These are phyloP conservation scores for Xiphorhynchus erythropygius DNA, from an alignment of 2,797 vertebrate species.

Conservation along the genomic window DNA sequence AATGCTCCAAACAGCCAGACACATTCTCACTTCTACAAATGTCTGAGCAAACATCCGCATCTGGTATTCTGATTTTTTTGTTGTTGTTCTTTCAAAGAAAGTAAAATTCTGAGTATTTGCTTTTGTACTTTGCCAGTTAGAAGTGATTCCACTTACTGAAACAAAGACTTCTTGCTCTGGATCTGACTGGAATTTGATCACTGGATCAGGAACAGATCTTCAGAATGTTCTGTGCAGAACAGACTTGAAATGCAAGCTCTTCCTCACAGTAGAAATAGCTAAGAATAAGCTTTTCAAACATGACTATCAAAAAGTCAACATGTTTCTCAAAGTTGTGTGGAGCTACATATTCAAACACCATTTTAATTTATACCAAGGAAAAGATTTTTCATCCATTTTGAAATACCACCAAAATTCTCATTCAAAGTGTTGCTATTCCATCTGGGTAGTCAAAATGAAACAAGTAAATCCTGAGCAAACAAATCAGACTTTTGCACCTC, in stretches of 20 bases:
- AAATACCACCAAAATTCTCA: conserved; percentile 2
- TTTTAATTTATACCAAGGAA: not conserved
- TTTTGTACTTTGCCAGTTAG: conserved; percentile 19
- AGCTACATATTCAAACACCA: not conserved
- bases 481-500: conserved; percentile 57
- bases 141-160: not conserved
- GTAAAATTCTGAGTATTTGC: conserved; percentile 52
- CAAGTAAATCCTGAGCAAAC: conserved; percentile 45
- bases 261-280: not conserved
- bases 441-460: conserved; percentile 41
- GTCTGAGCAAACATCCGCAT: conserved; percentile 70
- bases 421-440: conserved; percentile 6
- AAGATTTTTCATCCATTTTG: not conserved
- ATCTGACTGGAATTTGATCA: not conserved
- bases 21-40: conserved; percentile 73
- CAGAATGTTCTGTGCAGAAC: not conserved
- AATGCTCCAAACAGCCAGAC: conserved; percentile 73
- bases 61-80: conserved; percentile 68
- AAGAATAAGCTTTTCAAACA: conserved; percentile 15
- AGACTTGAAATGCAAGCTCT: not conserved
- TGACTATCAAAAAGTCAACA: not conserved
- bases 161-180: not conserved
- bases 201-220: not conserved
- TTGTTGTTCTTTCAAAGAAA: conserved; percentile 45
- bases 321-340: conserved; percentile 12